These are phyloP conservation scores for Macrobrachium rosenbergii DNA, from an alignment of 1,140 invertebrate species.

Conservation along the genomic window DNA sequence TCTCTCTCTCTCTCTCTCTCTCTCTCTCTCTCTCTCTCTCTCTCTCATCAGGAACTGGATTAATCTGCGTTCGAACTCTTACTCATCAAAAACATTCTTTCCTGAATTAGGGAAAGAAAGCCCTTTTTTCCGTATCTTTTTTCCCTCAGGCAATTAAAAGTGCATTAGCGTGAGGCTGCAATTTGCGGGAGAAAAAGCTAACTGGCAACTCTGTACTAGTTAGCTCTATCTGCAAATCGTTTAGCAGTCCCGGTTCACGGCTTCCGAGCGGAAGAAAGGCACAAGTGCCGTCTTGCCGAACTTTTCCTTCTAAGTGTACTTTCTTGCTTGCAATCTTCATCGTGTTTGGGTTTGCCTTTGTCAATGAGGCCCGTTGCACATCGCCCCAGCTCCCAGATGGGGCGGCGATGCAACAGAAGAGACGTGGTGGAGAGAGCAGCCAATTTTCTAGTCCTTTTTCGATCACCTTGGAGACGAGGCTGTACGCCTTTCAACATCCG, in stretches of 20 bases:
- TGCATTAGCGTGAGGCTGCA: background rate
- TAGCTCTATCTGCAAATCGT: slow-evolving; percentile 66
- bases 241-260: slow-evolving; percentile 52
- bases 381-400: no score
- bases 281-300: slow-evolving; percentile 23
- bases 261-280: slow-evolving; percentile 30
- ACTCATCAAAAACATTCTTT: no score
- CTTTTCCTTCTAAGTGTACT: background rate
- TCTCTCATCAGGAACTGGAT: no score
- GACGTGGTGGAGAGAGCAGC: background rate
- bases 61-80: no score
- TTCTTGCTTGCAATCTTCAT: background rate
- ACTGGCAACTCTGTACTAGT: slow-evolving; percentile 59
- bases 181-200: slow-evolving; percentile 32
- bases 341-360: no score
- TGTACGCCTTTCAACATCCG: slow-evolving; percentile 50
- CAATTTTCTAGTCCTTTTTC: slow-evolving; percentile 43
- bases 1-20: slow-evolving; percentile 3
- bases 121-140: no score
- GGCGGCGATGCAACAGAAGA: no score
- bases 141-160: no score
- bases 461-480: slow-evolving; percentile 49
- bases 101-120: slow-evolving; percentile 4
- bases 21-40: no score
- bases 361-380: no score